phyloP scores from a whole-genome alignment of 1,140 invertebrate species.

The Temnothorax longispinosus region DNA sequence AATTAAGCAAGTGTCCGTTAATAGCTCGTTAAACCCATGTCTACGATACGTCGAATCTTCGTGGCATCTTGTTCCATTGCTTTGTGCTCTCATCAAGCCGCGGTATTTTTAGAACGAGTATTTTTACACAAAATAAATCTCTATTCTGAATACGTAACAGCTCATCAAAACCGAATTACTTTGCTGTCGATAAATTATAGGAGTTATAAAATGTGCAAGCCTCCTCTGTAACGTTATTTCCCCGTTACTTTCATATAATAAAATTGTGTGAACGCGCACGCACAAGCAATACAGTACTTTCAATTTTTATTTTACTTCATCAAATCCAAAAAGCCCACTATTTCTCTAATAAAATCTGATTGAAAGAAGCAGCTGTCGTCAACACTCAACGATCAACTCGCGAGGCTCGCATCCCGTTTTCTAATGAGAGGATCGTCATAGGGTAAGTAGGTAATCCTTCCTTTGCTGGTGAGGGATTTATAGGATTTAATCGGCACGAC shows the following conservation, averaged over 20 bases:
- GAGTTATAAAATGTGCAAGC: not conserved
- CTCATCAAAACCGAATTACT: not conserved
- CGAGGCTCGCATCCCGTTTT: slow-evolving; percentile 3
- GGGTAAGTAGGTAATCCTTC: not conserved
- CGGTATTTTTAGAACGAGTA: not conserved
- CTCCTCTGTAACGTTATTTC: not conserved
- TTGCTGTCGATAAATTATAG: not conserved
- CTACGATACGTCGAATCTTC: slow-evolving; percentile 12
- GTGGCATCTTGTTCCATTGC: not conserved
- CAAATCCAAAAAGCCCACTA: not conserved
- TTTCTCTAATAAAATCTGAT: slow-evolving; percentile 4
- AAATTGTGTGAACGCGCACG: not conserved
- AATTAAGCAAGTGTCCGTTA: slow-evolving; percentile 70
- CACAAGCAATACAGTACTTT: not conserved
- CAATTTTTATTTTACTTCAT: not conserved
- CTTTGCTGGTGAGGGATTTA: slow-evolving; percentile 6
- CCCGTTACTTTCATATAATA: not conserved
- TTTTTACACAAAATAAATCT: not conserved
- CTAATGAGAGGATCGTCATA: slow-evolving; percentile 30
- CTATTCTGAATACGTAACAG: not conserved
- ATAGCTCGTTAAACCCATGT: slow-evolving; percentile 65
- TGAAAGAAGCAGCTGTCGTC: not conserved
- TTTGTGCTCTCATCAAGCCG: not conserved
- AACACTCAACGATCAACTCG: not conserved
- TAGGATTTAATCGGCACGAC: not conserved